These are phyloP conservation scores for Cataglyphis albicans DNA, from an alignment of 2,888 invertebrate genomes.

Conservation along the genomic window DNA sequence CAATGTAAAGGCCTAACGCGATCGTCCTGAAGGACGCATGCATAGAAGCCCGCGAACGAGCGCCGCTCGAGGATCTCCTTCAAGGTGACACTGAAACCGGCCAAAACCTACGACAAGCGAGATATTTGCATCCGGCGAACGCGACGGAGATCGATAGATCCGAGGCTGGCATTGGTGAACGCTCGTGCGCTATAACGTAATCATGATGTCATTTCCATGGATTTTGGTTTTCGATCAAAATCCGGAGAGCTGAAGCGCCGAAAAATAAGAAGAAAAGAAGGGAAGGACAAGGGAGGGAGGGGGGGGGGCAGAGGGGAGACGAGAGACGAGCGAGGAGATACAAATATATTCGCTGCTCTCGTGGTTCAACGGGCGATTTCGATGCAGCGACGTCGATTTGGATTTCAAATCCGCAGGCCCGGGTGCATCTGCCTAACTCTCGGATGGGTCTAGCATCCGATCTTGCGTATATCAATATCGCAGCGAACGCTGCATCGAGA, in stretches of 20 bases:
- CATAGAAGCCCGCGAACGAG: conserved; percentile 21
- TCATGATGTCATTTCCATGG: conserved; percentile 47
- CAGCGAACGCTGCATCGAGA: conserved; percentile 58
- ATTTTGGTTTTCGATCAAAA: conserved; percentile 8
- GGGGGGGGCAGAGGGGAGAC: background rate
- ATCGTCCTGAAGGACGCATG: conserved; percentile 50
- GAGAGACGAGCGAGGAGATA: conserved; percentile 22
- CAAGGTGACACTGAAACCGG: conserved; percentile 55
- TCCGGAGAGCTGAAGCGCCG: background rate
- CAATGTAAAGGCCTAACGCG: conserved; percentile 46
- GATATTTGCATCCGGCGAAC: conserved; percentile 42
- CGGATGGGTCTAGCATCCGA: conserved; percentile 61
- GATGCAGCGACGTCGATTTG: conserved; percentile 76
- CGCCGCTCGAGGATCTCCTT: conserved; percentile 45
- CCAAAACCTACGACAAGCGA: conserved; percentile 64
- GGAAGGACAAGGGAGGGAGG: background rate
- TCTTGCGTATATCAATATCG: conserved; percentile 31
- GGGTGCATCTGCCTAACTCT: conserved; percentile 78
- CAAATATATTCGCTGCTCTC: conserved; percentile 72
- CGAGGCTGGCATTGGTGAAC: conserved; percentile 9
- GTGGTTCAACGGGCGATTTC: conserved; percentile 60
- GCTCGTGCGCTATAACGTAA: background rate
- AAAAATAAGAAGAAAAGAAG: background rate
- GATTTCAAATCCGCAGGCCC: conserved; percentile 75
- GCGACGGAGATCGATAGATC: conserved; percentile 11